These are phyloP conservation scores for Oncorhynchus kisutch DNA, from an alignment of 2,113 vertebrate species.

Conservation along the genomic window DNA sequence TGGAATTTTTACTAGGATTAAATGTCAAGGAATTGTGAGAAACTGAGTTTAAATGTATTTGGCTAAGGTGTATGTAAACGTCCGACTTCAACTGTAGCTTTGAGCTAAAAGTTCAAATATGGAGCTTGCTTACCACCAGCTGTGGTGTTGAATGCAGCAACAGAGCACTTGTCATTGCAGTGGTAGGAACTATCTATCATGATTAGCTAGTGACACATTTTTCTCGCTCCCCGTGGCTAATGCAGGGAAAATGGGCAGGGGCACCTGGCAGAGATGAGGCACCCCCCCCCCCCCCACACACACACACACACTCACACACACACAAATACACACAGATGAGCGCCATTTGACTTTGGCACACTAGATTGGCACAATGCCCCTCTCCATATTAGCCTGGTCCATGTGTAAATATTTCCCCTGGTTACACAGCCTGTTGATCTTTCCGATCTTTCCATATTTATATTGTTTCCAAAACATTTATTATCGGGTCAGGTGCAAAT, in stretches of 20 bases:
- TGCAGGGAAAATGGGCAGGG: conserved; percentile 16
- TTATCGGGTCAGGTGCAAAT: conserved; percentile 20
- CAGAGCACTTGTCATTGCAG: neutral
- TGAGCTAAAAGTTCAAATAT: neutral
- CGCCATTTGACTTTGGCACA: conserved; percentile 12
- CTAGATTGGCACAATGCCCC: conserved; percentile 37
- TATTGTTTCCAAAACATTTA: conserved; percentile 44
- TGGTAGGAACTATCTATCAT: conserved; percentile 3
- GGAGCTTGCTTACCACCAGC: neutral
- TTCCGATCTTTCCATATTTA: conserved; percentile 55
- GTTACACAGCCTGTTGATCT: conserved; percentile 45
- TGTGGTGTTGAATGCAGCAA: neutral
- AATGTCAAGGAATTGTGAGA: too few relatives aligned
- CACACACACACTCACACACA: neutral
- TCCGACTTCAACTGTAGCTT: too few relatives aligned
- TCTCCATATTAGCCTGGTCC: conserved; percentile 34
- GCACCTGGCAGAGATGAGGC: conserved; percentile 17
- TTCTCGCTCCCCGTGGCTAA: neutral
- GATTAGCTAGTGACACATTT: neutral
- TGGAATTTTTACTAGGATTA: too few relatives aligned
- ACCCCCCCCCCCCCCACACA: too few relatives aligned
- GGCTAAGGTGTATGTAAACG: too few relatives aligned
- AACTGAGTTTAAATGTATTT: too few relatives aligned
- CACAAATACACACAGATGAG: conserved; percentile 3
- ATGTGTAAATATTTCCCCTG: conserved; percentile 57